These are phyloP conservation scores for Agonum fuliginosum DNA, from an alignment of 2,888 invertebrate genomes.

Conservation along the genomic window DNA sequence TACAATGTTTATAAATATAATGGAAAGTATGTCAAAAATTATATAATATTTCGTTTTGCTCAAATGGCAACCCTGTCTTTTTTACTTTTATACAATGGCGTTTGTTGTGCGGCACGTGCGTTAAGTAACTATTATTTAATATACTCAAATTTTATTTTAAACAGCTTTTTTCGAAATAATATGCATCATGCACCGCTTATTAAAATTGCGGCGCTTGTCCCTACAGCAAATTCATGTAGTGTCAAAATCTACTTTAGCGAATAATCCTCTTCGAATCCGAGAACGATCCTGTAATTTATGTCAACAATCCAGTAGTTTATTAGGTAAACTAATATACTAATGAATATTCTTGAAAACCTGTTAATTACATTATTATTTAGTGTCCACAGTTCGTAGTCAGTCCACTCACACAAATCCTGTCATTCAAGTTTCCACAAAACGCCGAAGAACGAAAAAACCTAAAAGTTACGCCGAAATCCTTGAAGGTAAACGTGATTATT, in stretches of 20 bases:
- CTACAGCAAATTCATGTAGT: slow-evolving; percentile 65
- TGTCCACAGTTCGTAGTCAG: slow-evolving; percentile 63
- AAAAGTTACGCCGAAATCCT: slow-evolving; percentile 81
- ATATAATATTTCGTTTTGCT: background rate
- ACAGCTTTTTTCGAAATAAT: slow-evolving; percentile 46
- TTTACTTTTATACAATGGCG: slow-evolving; percentile 53
- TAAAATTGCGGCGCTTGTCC: slow-evolving; percentile 66
- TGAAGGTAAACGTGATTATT: slow-evolving; percentile 75
- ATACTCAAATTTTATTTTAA: slow-evolving; percentile 32
- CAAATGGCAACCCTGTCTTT: slow-evolving; percentile 31
- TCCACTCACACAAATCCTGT: slow-evolving; percentile 67
- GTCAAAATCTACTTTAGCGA: slow-evolving; percentile 62
- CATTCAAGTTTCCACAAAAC: slow-evolving; percentile 63
- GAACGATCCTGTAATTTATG: slow-evolving; percentile 68
- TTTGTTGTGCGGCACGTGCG: slow-evolving; percentile 54
- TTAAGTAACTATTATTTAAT: slow-evolving; percentile 50
- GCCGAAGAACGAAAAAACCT: slow-evolving; percentile 66
- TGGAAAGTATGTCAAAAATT: background rate
- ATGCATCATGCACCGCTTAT: slow-evolving; percentile 66
- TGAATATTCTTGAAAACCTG: slow-evolving; percentile 30
- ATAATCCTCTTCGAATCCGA: slow-evolving; percentile 51
- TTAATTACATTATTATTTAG: slow-evolving; percentile 16
- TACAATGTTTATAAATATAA: slow-evolving; percentile 8
- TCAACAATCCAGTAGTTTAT: slow-evolving; percentile 67
- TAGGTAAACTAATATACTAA: slow-evolving; percentile 63